phyloP scores from a whole-genome alignment of 2,888 invertebrate species.

The Phyllotreta striolata region DNA sequence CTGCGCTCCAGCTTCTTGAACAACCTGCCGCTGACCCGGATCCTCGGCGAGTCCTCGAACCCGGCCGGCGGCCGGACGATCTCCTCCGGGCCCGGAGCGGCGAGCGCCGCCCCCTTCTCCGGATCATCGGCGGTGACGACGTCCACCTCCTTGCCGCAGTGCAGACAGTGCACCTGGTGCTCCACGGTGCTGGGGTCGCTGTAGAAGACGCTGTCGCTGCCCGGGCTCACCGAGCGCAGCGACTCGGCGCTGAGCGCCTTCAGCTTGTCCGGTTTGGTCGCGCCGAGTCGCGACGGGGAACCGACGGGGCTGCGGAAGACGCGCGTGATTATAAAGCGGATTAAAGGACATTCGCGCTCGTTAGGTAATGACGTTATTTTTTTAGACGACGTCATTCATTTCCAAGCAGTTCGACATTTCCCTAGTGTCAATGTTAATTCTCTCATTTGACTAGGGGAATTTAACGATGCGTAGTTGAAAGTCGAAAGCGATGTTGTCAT shows the following conservation, averaged over 20 bases:
- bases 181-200: conserved; percentile 72
- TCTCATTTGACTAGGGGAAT: too few species aligned
- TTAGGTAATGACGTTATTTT: too few species aligned
- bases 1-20: conserved; percentile 84
- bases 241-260: conserved; percentile 89
- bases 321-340: too few species aligned
- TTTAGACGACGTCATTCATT: too few species aligned
- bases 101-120: conserved; percentile 49
- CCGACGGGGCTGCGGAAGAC: conserved; percentile 66
- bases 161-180: conserved; percentile 75
- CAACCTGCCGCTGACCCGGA: conserved; percentile 65
- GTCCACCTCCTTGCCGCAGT: conserved; percentile 80
- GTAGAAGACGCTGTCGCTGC: conserved; percentile 90
- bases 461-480: too few species aligned
- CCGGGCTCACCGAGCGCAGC: conserved; percentile 86
- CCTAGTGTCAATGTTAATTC: too few species aligned
- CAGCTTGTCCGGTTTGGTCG: conserved; percentile 61
- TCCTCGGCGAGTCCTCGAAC: conserved; percentile 82
- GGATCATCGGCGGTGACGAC: conserved; percentile 59
- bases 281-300: conserved; percentile 62
- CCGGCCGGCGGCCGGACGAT: conserved; percentile 90
- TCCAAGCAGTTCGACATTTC: too few species aligned
- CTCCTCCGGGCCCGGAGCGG: conserved; percentile 59
- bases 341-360: too few species aligned
- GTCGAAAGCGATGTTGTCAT: too few species aligned